A percentile compares a stretch with the other conserved stretches of the same genome.
These are phyloP conservation scores for Agrochola circellaris DNA, from an alignment of 2,888 invertebrate species.

Conservation along the genomic window DNA sequence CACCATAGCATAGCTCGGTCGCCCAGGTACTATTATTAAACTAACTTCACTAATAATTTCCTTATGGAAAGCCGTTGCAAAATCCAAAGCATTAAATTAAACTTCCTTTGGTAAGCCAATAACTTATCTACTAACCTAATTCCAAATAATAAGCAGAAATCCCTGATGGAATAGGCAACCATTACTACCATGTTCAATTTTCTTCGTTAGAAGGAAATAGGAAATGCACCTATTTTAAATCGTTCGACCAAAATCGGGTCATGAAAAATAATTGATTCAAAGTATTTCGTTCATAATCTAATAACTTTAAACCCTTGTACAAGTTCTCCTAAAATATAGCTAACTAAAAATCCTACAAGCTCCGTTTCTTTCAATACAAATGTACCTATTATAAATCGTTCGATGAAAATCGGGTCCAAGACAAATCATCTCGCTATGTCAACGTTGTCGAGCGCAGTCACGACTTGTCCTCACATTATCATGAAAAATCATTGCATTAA, in stretches of 20 bases:
- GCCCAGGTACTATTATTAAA: background rate
- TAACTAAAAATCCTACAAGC: background rate
- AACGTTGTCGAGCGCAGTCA: background rate
- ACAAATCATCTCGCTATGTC: conserved; percentile 6
- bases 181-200: background rate
- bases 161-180: background rate
- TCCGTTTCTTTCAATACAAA: background rate
- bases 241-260: background rate
- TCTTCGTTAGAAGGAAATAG: background rate
- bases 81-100: too few relatives aligned
- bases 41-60: too few relatives aligned
- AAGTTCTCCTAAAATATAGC: background rate
- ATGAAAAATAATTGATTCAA: too few relatives aligned
- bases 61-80: background rate
- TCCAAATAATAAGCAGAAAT: background rate
- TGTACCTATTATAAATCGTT: too few relatives aligned
- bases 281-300: background rate
- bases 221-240: conserved; percentile 2
- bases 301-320: background rate
- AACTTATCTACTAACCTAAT: background rate
- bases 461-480: background rate
- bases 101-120: background rate
- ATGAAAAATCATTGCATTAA: conserved; percentile 1
- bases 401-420: background rate
- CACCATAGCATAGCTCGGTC: too few relatives aligned